phyloP scores from a whole-genome alignment of 2,888 invertebrate genomes.

The Tachina fera region DNA sequence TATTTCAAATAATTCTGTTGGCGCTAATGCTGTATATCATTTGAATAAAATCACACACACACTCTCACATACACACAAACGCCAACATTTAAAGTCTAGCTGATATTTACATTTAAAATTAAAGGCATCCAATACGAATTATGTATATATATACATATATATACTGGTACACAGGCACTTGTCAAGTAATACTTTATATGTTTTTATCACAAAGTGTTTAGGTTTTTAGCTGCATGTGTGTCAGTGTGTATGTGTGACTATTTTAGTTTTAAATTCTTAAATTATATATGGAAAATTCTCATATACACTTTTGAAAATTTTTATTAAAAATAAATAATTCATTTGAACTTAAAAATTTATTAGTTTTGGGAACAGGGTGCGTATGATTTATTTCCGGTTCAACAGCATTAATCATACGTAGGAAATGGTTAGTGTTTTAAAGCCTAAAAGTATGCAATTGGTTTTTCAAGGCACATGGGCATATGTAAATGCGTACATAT shows the following conservation, averaged over 20 bases:
- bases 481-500: background rate
- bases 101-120: constrained; percentile 16
- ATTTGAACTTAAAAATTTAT: constrained; percentile 25
- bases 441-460: constrained; percentile 19
- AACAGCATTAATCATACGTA: constrained; percentile 28
- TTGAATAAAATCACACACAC: constrained; percentile 17
- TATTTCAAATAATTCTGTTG: constrained; percentile 55
- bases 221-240: background rate
- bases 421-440: background rate
- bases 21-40: constrained; percentile 59
- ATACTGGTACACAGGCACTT: background rate
- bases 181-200: background rate
- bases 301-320: background rate
- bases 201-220: background rate
- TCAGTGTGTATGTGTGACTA: background rate
- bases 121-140: constrained; percentile 13
- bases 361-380: background rate
- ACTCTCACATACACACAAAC: constrained; percentile 1
- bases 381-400: constrained; percentile 42
- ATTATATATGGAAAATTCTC: constrained; percentile 18
- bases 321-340: constrained; percentile 6
- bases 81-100: constrained; percentile 15
- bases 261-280: constrained; percentile 27
- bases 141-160: too few species aligned
- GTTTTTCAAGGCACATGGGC: background rate